A percentile compares a stretch with the other conserved stretches of the same genome.
phyloP scores from a whole-genome alignment of 2,113 vertebrate genomes.

The Chlamydotis undulata region DNA sequence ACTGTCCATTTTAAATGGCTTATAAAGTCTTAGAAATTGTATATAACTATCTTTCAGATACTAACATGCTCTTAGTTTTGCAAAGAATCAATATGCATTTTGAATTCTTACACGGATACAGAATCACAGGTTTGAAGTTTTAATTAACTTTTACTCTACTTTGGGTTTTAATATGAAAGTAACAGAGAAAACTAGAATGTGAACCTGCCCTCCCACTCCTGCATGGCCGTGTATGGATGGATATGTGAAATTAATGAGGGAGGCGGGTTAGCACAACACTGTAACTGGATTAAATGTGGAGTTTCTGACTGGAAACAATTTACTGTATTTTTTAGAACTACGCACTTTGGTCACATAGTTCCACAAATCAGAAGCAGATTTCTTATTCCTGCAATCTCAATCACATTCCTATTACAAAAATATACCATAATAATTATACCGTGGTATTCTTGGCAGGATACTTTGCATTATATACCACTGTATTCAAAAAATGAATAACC shows the following conservation, averaged over 20 bases:
- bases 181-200: background rate
- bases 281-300: slow-evolving; percentile 24
- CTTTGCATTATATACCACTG: slow-evolving; percentile 50
- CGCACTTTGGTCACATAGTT: slow-evolving; percentile 14
- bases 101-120: background rate
- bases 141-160: slow-evolving; percentile 34
- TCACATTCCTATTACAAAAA: slow-evolving; percentile 60
- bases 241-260: slow-evolving; percentile 10
- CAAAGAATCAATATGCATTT: background rate
- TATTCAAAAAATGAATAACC: slow-evolving; percentile 52
- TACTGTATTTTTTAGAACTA: slow-evolving; percentile 41
- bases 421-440: slow-evolving; percentile 44
- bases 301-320: slow-evolving; percentile 63
- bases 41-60: background rate
- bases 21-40: background rate
- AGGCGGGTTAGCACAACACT: slow-evolving; percentile 1
- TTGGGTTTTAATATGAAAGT: slow-evolving; percentile 12
- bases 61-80: background rate
- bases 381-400: slow-evolving; percentile 25
- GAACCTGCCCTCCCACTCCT: background rate
- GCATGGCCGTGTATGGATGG: background rate
- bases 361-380: slow-evolving; percentile 61
- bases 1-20: background rate
- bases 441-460: slow-evolving; percentile 52
- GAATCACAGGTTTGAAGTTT: background rate